Percentiles rank a stretch among this genome's conserved stretches.
These are phyloP conservation scores for Halcyon senegalensis DNA, from an alignment of 2,113 vertebrate species.

Conservation along the genomic window DNA sequence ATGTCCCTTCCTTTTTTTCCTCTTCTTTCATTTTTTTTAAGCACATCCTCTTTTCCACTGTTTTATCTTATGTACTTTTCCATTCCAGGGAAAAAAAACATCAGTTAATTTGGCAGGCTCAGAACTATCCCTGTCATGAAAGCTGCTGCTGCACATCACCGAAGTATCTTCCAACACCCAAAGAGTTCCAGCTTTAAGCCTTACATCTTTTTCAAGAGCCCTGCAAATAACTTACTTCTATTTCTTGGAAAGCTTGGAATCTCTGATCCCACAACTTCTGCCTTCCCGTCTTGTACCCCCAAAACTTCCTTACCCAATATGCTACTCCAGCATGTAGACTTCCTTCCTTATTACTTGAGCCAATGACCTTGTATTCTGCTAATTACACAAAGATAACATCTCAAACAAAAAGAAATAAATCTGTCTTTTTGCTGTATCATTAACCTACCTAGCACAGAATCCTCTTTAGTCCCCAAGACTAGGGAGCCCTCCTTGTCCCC, in stretches of 20 bases:
- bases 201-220: background rate
- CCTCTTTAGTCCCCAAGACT: background rate
- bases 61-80: fast-evolving
- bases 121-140: background rate
- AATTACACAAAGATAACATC: background rate
- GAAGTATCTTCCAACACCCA: background rate
- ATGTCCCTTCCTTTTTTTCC: background rate
- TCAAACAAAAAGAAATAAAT: background rate
- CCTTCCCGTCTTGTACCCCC: background rate
- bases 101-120: background rate
- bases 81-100: background rate
- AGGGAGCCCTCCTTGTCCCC: background rate
- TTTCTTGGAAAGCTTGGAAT: background rate
- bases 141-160: background rate
- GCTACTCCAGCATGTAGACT: background rate
- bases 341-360: background rate
- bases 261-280: background rate
- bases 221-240: background rate
- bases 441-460: background rate
- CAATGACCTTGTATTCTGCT: background rate
- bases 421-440: background rate
- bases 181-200: background rate
- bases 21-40: background rate
- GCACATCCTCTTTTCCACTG: background rate
- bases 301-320: background rate